Evolutionary conservation across 2,797 vertebrate species (phyloP).

Genomic region (Hydrocynus forskahlii): DNA sequence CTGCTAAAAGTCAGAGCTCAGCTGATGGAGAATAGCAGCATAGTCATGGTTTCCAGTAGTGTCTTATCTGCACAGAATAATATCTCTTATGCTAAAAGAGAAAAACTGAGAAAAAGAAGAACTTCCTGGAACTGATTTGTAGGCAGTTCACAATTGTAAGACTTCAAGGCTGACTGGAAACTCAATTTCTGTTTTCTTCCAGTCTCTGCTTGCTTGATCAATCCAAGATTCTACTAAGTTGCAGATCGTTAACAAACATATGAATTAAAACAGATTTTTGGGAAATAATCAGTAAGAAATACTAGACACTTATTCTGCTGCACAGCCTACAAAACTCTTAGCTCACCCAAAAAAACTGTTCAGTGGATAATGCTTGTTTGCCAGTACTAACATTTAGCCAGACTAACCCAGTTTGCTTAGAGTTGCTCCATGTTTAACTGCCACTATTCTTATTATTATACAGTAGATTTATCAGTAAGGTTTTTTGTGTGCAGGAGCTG

Average conservation of each 20-base stretch:
- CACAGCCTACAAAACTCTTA: background rate
- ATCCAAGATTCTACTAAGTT: conserved; percentile 61
- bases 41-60: no score
- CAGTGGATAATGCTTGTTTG: conserved; percentile 1
- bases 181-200: conserved; percentile 57
- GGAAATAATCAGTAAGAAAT: background rate
- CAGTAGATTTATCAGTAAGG: background rate
- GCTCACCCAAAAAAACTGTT: no score
- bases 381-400: background rate
- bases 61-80: no score
- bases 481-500: conserved; percentile 46
- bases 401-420: background rate
- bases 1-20: no score
- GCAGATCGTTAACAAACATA: conserved; percentile 56
- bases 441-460: no score
- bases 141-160: conserved; percentile 67
- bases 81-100: no score
- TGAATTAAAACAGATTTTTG: conserved; percentile 7
- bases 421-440: background rate
- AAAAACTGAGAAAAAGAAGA: conserved; percentile 45
- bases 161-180: conserved; percentile 60
- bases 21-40: no score
- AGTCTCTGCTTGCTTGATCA: conserved; percentile 65
- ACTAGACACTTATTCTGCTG: background rate
- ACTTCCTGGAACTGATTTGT: conserved; percentile 63